These are phyloP conservation scores for Turdus rufiventris DNA, from an alignment of 2,113 vertebrate species.

Conservation along the genomic window DNA sequence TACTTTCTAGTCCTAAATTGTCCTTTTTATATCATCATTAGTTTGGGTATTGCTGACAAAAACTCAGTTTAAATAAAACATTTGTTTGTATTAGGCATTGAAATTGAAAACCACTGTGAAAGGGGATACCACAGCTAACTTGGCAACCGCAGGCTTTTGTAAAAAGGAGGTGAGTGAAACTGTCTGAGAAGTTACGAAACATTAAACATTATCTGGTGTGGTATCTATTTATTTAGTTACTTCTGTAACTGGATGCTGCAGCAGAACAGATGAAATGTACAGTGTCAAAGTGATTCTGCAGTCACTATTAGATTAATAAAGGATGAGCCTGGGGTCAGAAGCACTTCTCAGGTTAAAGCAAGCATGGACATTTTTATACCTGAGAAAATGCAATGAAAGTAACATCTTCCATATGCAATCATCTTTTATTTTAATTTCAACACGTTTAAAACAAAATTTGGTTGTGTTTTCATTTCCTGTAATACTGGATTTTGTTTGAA, in stretches of 20 bases:
- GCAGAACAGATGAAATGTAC: not conserved
- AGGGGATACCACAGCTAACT: conserved; percentile 88
- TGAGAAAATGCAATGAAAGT: not conserved
- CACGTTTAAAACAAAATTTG: not conserved
- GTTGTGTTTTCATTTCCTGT: not conserved
- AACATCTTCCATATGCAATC: not conserved
- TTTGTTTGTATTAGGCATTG: conserved; percentile 80
- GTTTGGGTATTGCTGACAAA: not conserved
- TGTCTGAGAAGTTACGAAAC: not conserved
- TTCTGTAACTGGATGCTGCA: not conserved
- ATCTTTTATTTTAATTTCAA: not conserved
- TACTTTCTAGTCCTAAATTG: not conserved
- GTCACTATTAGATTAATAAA: not conserved
- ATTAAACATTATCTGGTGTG: not conserved
- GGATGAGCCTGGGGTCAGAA: not conserved
- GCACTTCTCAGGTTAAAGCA: not conserved
- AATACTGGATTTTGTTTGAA: not conserved
- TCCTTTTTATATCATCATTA: not conserved
- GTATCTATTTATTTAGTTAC: not conserved
- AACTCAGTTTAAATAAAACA: not conserved
- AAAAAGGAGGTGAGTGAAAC: conserved; percentile 89
- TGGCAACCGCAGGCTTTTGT: conserved; percentile 86
- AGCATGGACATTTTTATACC: not conserved
- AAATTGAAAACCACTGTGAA: conserved; percentile 95
- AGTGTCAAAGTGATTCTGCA: not conserved